Evolutionary conservation across 2,113 vertebrate species (phyloP).

Genomic region (Forbesichthys papilliferus): DNA sequence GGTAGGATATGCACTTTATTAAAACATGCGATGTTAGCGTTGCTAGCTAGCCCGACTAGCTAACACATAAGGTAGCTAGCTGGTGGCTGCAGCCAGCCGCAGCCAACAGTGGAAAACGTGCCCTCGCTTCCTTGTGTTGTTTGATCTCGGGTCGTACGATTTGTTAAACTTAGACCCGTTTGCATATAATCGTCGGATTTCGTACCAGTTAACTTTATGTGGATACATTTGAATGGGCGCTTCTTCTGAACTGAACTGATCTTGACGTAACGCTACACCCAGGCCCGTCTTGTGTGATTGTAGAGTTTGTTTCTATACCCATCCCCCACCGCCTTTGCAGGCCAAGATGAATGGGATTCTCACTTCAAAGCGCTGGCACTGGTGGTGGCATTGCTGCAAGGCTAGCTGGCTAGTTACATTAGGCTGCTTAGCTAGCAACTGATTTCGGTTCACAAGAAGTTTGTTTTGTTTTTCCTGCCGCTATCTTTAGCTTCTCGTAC

Average conservation of each 20-base stretch:
- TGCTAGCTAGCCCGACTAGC: conserved; percentile 56
- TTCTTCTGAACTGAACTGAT: conserved; percentile 26
- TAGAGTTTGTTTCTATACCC: conserved; percentile 76
- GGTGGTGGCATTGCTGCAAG: conserved; percentile 60
- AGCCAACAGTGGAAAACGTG: conserved; percentile 68
- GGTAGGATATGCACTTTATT: conserved; percentile 62
- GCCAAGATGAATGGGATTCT: conserved; percentile 78
- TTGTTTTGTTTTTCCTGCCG: conserved; percentile 27
- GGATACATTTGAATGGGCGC: neutral
- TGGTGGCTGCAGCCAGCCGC: conserved; percentile 33
- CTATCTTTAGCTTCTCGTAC: conserved; percentile 6
- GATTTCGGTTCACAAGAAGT: neutral
- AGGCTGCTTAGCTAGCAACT: conserved; percentile 29
- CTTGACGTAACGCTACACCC: conserved; percentile 24
- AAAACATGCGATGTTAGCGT: conserved; percentile 59
- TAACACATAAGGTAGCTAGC: conserved; percentile 44
- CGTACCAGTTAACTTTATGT: conserved; percentile 7
- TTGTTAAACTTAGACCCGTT: neutral
- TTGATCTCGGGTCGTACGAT: conserved; percentile 23
- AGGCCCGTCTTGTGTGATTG: conserved; percentile 73
- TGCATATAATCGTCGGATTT: conserved; percentile 30
- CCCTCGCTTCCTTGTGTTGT: conserved; percentile 59
- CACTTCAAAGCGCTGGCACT: conserved; percentile 75
- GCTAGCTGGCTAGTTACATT: conserved; percentile 48
- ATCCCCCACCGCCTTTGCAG: conserved; percentile 75